phyloP scores from a whole-genome alignment of 2,888 invertebrate genomes.

The Dolichomitus sp. region DNA sequence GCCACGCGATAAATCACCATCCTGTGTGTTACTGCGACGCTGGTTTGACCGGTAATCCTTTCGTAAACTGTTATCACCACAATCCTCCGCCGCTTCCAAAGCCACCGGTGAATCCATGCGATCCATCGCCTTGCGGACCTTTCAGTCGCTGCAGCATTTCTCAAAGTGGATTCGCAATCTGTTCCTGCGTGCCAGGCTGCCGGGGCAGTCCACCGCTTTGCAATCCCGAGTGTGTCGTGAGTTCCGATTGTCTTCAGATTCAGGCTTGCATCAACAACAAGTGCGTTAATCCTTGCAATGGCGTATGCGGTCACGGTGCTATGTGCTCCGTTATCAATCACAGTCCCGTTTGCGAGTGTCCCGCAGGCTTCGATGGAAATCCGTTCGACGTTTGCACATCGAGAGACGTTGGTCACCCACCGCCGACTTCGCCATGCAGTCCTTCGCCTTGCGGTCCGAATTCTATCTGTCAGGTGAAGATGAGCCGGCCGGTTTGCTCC shows the following conservation, averaged over 20 bases:
- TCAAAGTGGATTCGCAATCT: conserved; percentile 82
- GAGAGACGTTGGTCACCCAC: conserved; percentile 67
- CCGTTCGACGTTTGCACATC: conserved; percentile 91
- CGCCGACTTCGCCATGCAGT: conserved; percentile 83
- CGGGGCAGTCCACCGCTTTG: conserved; percentile 94
- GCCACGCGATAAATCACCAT: conserved; percentile 92
- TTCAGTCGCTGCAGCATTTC: conserved; percentile 94
- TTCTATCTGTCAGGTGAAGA: conserved; percentile 93
- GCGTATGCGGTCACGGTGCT: conserved; percentile 93
- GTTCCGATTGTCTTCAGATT: conserved; percentile 93
- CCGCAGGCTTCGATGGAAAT: conserved; percentile 92
- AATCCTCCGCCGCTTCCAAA: conserved; percentile 68
- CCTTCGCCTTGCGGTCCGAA: conserved; percentile 91
- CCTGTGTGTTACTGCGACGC: conserved; percentile 92
- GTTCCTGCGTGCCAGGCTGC: conserved; percentile 92
- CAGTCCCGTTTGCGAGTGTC: conserved; percentile 95
- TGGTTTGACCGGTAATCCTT: conserved; percentile 89
- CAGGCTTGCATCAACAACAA: conserved; percentile 93
- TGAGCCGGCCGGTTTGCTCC: conserved; percentile 93
- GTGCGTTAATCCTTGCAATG: conserved; percentile 94
- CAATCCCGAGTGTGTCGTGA: conserved; percentile 94
- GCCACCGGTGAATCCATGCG: conserved; percentile 87
- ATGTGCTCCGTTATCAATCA: conserved; percentile 94
- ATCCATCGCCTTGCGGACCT: conserved; percentile 90
- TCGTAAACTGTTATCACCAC: conserved; percentile 89